Evolutionary conservation across 2,113 vertebrate species (phyloP), one percentile per base, ranked within the genome.

Genomic region (Chrysochloris asiatica): DNA sequence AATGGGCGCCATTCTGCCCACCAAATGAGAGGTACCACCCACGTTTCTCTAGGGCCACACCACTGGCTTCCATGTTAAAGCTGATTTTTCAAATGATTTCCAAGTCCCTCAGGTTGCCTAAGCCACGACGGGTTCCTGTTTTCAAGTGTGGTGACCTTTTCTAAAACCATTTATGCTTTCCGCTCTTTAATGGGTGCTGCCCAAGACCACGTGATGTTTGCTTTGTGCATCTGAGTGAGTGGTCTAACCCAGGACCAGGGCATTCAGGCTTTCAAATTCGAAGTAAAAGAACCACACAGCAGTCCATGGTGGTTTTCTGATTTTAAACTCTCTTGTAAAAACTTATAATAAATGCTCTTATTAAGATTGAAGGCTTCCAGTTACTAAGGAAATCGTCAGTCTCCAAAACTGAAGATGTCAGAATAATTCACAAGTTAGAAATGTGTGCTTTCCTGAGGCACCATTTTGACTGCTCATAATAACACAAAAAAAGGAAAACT

Each of bases 71-170:
- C 77, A 41, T 63, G 75, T 65, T 92, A 81, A 71, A 72, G 72
- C 1, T 26, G 72, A 81, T 69, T 91, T 93, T 93, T 61, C 61
- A 91, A 71, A 69, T 86, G 81, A 63, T 84, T 88, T 86, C 63
- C 52, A 67, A 72, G 52, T 73, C 91, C 59, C 79, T 63, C 65
- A 67, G 86, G 45, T 69, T 48, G 75, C 54, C 5, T 12, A 41
- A 94, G 52, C 33, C 65, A 33, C 0, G 48, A 50, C 30, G 48
- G 43, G 65, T 79, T 95, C 76, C 88, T 92, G 9, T 85, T 79
- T 88, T 83, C 69, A 69, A 88, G 91, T 21, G 92, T 33, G 48
- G 77, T 63, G 88, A 89, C 92, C 94, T 95, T 95, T 94, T 86
- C 93, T 86, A 56, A 89, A 95, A 69, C 89, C 6, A 24, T 90